A percentile compares a stretch with the other conserved stretches of the same genome.
These are phyloP conservation scores for Procambarus clarkii DNA, from an alignment of 1,140 invertebrate genomes.

Conservation along the genomic window DNA sequence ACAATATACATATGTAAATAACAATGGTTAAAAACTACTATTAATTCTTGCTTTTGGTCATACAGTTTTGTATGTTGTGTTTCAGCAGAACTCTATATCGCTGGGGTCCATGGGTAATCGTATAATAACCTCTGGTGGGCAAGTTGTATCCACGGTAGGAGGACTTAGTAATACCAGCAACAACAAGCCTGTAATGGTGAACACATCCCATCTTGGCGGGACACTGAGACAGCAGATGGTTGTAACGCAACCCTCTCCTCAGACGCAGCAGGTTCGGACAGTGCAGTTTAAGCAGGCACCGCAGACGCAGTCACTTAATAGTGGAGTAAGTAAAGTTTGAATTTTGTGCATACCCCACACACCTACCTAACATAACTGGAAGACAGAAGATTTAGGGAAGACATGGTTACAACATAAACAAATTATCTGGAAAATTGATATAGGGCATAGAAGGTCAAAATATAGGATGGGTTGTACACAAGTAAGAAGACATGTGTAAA, in stretches of 20 bases:
- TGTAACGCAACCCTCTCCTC: conserved; percentile 31
- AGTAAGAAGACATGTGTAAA: too few relatives aligned
- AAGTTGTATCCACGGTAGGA: conserved; percentile 45
- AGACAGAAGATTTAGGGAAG: too few relatives aligned
- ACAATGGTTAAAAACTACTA: too few relatives aligned
- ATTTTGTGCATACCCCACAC: too few relatives aligned
- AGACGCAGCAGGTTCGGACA: conserved; percentile 43
- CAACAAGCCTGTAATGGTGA: conserved; percentile 56
- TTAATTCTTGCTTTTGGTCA: too few relatives aligned
- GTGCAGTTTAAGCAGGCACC: conserved; percentile 50
- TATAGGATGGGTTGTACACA: too few relatives aligned
- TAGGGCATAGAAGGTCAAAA: too few relatives aligned
- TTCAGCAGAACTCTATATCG: conserved; percentile 33
- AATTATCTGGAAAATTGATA: too few relatives aligned
- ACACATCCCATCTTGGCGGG: conserved; percentile 47
- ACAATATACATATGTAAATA: too few relatives aligned
- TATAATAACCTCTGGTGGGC: conserved; percentile 56
- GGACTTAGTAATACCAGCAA: conserved; percentile 30
- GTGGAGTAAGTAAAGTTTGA: conserved; percentile 40
- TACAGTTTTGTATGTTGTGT: background rate
- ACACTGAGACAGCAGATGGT: conserved; percentile 50
- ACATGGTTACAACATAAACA: too few relatives aligned
- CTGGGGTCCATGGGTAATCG: conserved; percentile 52
- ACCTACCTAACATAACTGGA: too few relatives aligned
- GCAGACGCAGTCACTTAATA: conserved; percentile 53